Percentiles rank a stretch among this genome's conserved stretches.
phyloP scores from a whole-genome alignment of 2,888 invertebrate species.

The Clusia tigrina region DNA sequence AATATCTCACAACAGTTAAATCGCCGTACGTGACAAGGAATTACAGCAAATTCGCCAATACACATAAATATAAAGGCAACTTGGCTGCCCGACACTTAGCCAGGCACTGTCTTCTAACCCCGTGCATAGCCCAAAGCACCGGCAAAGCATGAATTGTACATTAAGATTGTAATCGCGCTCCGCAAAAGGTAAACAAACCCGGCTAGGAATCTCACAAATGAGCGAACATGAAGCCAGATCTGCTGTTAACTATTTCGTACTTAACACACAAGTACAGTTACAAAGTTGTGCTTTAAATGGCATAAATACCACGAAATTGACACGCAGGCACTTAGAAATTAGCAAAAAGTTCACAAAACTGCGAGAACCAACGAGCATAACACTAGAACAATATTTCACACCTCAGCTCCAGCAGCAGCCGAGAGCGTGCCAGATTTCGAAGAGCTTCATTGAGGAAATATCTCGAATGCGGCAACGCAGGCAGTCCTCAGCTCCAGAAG shows the following conservation, averaged over 20 bases:
- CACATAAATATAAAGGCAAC: too few relatives aligned
- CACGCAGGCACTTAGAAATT: background rate
- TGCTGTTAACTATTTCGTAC: background rate
- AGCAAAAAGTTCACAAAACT: background rate
- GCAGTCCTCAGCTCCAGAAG: too few relatives aligned
- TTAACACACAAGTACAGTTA: constrained; percentile 9
- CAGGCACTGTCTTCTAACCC: too few relatives aligned
- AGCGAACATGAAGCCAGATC: background rate
- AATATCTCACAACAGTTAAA: constrained; percentile 5
- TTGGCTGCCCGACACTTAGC: too few relatives aligned
- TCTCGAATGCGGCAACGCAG: too few relatives aligned
- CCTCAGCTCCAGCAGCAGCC: too few relatives aligned
- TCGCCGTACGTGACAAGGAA: constrained; percentile 9
- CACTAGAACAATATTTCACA: background rate
- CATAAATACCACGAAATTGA: constrained; percentile 16
- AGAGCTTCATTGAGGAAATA: too few relatives aligned
- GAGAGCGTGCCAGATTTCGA: too few relatives aligned
- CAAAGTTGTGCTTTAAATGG: background rate
- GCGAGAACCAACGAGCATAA: too few relatives aligned
- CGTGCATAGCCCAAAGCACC: background rate
- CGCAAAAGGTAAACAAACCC: constrained; percentile 47
- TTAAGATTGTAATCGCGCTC: constrained; percentile 16
- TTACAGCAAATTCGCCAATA: constrained; percentile 15
- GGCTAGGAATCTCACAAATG: background rate
- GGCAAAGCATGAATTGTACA: constrained; percentile 6